phyloP scores from a whole-genome alignment of 2,797 vertebrate genomes.

The Girardinus metallicus region DNA sequence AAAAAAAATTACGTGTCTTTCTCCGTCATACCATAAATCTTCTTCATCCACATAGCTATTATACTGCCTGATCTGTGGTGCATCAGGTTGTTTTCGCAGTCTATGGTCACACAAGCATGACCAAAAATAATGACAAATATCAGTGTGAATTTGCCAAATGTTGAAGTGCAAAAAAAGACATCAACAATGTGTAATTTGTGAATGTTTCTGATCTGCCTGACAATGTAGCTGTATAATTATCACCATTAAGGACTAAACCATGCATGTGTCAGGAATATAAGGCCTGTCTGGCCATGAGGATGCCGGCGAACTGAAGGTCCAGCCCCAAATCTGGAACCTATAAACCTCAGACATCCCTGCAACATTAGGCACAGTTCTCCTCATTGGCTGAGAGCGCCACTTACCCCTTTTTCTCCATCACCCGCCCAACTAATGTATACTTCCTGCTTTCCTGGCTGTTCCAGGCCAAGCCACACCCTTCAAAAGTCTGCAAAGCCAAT shows the following conservation, averaged over 20 bases:
- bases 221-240: slow-evolving; percentile 1
- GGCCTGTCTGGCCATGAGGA: slow-evolving; percentile 49
- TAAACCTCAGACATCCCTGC: slow-evolving; percentile 84
- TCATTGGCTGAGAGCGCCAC: slow-evolving; percentile 73
- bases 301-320: slow-evolving; percentile 63
- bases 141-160: slow-evolving; percentile 14
- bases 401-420: slow-evolving; percentile 77
- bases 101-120: slow-evolving; percentile 21
- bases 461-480: slow-evolving; percentile 60
- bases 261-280: slow-evolving; percentile 27
- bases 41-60: slow-evolving; percentile 16
- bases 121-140: slow-evolving; percentile 17
- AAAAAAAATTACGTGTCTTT: background rate
- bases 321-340: slow-evolving; percentile 89
- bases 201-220: background rate
- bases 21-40: slow-evolving; percentile 22
- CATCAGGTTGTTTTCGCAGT: slow-evolving; percentile 31
- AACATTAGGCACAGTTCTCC: slow-evolving; percentile 77
- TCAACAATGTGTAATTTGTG: background rate
- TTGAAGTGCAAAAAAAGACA: background rate
- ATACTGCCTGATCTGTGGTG: slow-evolving; percentile 1
- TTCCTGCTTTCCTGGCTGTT: slow-evolving; percentile 72
- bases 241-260: slow-evolving; percentile 16
- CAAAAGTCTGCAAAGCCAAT: slow-evolving; percentile 64
- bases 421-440: slow-evolving; percentile 68